Base-by-base conservation (phyloP, 2,888 invertebrate species). In the Cheilosia grossa region DNA sequence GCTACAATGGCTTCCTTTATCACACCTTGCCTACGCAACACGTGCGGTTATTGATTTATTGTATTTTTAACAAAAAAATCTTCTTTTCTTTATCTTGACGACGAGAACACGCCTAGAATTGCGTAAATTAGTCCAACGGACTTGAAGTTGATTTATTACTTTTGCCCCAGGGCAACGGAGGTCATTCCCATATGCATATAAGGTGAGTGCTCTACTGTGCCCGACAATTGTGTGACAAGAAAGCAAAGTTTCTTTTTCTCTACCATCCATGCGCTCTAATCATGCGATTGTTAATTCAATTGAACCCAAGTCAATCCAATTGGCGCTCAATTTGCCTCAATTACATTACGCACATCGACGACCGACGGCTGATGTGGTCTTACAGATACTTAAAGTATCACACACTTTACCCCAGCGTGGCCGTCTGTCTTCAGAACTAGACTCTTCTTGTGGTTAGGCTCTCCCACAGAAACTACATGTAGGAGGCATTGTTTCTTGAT, bases 251-350 rank as follows among this genome's bases (percentile, higher is more conserved):
- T 6, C 19, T 53, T 54, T 54, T 53, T 15, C 53, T 15, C 13
- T 37, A 53, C n/a, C 59, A 66, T 13, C 66, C 69, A 77, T 53
- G 24, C 58, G 24, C 72, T 54, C 30, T 79, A 75, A 80, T 83
- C 74, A 74, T 51, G 64, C 53, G 19, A 74, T 61, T 69, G 64
- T 80, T 85, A 85, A 85, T 85, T 85, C 59, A 85, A 85, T 85
- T 85, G 83, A 85, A 85, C 83, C 66, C 66, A 64, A 80, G 80
- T 73, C 83, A 85, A 74, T 80, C 74, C 83, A 85, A 85, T 85
- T 85, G 80, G 64, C 21, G 70, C 70, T 75, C 64, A 85, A 85
- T 85, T 85, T 80, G 70, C 51, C 10, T 80, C 80, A 80, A 85
- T 85, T 85, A 80, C 59, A 85, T 85, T 80, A 80, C 64, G 53